These are phyloP conservation scores for Tipula vernalis DNA, from an alignment of 2,888 invertebrate species.

Conservation along the genomic window DNA sequence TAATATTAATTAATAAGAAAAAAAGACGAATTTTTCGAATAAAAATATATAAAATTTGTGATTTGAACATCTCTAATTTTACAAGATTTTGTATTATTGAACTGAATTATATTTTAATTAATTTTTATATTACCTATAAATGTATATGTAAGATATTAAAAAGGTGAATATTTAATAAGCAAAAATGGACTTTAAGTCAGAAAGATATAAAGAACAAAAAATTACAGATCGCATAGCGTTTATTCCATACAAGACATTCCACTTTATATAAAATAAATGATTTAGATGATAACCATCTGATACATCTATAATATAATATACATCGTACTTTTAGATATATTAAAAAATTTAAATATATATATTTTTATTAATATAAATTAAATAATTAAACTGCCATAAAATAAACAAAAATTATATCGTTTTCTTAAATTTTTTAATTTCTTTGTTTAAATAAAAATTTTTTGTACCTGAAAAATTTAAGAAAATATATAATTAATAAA, in stretches of 20 bases:
- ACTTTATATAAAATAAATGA: not conserved
- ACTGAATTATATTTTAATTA: not conserved
- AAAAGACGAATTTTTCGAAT: not conserved
- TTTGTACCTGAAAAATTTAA: slow-evolving; percentile 10
- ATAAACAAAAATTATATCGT: not conserved
- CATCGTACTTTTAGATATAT: not conserved
- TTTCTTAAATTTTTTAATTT: slow-evolving; percentile 7
- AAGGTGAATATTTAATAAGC: not conserved
- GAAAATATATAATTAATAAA: not conserved
- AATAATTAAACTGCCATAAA: slow-evolving; percentile 8
- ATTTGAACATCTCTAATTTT: not conserved
- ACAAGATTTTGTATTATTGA: not conserved
- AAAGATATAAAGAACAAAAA: not conserved
- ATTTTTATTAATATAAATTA: not conserved
- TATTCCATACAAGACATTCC: not conserved
- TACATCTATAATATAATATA: not conserved
- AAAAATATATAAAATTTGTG: not conserved
- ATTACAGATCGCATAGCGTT: not conserved
- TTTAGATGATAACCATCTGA: not conserved
- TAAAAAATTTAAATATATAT: not conserved
- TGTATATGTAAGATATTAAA: not conserved
- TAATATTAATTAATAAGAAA: not conserved
- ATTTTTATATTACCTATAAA: not conserved
- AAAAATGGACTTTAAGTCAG: not conserved
- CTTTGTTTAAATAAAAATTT: slow-evolving; percentile 5